Evolutionary conservation across 1,140 invertebrate species (phyloP).

Genomic region (Glossosoma conforme): DNA sequence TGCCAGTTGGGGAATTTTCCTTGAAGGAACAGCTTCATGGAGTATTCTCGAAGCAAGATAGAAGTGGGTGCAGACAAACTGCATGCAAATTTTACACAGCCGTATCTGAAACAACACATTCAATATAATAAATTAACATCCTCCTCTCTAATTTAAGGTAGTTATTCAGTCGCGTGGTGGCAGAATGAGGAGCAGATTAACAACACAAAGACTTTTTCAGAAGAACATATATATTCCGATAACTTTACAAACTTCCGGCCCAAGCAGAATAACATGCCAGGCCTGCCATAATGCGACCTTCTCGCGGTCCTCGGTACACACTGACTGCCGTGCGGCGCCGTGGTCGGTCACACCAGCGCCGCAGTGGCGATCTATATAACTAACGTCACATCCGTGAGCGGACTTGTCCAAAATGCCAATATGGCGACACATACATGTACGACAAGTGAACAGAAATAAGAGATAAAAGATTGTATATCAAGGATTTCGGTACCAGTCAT

Average conservation of each 20-base stretch:
- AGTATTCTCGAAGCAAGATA: constrained; percentile 38
- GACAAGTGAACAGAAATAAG: too few species aligned
- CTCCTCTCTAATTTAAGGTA: too few species aligned
- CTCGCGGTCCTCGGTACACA: too few species aligned
- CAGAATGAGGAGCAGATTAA: neutral
- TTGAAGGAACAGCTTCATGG: constrained; percentile 34
- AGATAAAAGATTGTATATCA: too few species aligned
- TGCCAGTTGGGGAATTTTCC: constrained; percentile 34
- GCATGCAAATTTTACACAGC: constrained; percentile 39
- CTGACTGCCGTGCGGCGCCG: too few species aligned
- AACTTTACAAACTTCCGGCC: neutral
- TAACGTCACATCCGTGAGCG: too few species aligned
- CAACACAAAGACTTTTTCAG: neutral
- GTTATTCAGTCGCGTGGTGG: neutral
- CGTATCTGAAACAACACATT: constrained; percentile 37
- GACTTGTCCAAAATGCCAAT: too few species aligned
- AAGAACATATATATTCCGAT: constrained; percentile 4
- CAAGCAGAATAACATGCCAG: neutral
- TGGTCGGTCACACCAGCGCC: too few species aligned
- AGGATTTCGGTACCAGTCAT: too few species aligned
- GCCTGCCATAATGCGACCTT: neutral
- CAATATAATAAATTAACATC: neutral
- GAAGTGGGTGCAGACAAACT: constrained; percentile 40
- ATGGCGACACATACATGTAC: too few species aligned
- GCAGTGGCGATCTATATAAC: too few species aligned